Percentiles rank a stretch among this genome's conserved stretches.
phyloP scores from a whole-genome alignment of 2,888 invertebrate genomes.

The Idaea biselata region DNA sequence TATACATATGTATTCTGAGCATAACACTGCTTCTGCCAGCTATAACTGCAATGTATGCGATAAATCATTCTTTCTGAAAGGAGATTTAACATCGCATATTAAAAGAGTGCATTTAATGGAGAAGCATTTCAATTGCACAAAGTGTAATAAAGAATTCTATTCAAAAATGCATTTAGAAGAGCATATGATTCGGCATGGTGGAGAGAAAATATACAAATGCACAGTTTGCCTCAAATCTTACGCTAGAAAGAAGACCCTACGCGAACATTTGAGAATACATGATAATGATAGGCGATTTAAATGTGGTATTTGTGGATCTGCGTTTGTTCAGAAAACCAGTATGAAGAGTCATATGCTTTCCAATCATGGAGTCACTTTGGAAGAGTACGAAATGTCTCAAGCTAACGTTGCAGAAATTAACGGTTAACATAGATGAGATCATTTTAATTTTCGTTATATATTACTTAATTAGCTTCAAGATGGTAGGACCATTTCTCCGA shows the following conservation, averaged over 20 bases:
- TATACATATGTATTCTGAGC: conserved; percentile 47
- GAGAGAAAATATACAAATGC: conserved; percentile 42
- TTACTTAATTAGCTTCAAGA: too few species aligned
- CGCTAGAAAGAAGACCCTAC: conserved; percentile 37
- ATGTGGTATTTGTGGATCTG: conserved; percentile 57
- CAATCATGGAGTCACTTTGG: conserved; percentile 56
- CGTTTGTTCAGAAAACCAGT: conserved; percentile 69
- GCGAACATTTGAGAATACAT: conserved; percentile 46
- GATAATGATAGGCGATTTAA: conserved; percentile 48
- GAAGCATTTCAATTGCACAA: conserved; percentile 46
- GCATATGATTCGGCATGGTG: conserved; percentile 46
- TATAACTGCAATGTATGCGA: conserved; percentile 55
- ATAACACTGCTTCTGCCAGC: conserved; percentile 42
- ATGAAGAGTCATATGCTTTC: conserved; percentile 70
- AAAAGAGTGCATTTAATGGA: conserved; percentile 58
- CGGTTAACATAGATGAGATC: too few species aligned
- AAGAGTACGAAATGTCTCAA: too few species aligned
- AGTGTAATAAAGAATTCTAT: conserved; percentile 54
- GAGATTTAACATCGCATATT: conserved; percentile 47
- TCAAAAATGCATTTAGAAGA: conserved; percentile 41
- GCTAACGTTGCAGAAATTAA: too few species aligned
- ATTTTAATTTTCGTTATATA: too few species aligned
- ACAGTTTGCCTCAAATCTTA: conserved; percentile 47
- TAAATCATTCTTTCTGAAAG: conserved; percentile 43
- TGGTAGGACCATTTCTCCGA: too few species aligned